These are phyloP conservation scores for Schlechtendalia chinensis DNA, from an alignment of 1,140 invertebrate genomes.

Conservation along the genomic window DNA sequence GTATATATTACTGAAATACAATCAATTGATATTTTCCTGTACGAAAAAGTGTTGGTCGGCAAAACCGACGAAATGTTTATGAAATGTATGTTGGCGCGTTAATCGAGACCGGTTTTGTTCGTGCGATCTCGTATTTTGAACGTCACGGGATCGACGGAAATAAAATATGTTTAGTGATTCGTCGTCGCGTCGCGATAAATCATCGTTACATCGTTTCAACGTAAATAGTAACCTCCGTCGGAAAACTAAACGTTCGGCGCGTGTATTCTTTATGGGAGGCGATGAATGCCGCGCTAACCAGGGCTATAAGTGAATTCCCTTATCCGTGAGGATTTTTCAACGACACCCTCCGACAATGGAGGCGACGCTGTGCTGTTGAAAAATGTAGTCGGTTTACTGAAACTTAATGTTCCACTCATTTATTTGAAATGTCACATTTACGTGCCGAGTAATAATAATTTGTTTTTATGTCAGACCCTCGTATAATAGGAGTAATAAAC, in stretches of 20 bases:
- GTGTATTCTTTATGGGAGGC: conserved; percentile 3
- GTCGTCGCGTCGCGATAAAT: no score
- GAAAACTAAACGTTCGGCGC: not conserved
- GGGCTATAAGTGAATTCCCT: conserved; percentile 29
- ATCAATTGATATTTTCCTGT: no score
- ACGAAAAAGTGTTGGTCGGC: no score
- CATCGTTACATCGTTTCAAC: no score
- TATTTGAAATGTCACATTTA: conserved; percentile 44
- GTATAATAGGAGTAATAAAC: not conserved
- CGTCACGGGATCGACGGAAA: no score
- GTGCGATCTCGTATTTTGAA: no score
- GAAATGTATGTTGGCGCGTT: no score
- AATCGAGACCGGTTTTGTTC: no score
- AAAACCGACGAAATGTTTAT: no score
- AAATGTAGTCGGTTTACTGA: conserved; percentile 11
- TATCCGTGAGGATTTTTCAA: conserved; percentile 28
- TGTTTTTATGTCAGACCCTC: conserved; percentile 32
- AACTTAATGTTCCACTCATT: conserved; percentile 40
- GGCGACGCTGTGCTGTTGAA: conserved; percentile 29
- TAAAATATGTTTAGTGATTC: no score
- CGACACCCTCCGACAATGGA: conserved; percentile 19
- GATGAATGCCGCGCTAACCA: conserved; percentile 17
- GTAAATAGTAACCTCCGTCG: no score
- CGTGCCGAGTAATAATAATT: conserved; percentile 41
- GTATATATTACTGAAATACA: no score